Base-by-base conservation (phyloP, 2,113 vertebrate genomes). In the Neotragus pygmaeus region DNA sequence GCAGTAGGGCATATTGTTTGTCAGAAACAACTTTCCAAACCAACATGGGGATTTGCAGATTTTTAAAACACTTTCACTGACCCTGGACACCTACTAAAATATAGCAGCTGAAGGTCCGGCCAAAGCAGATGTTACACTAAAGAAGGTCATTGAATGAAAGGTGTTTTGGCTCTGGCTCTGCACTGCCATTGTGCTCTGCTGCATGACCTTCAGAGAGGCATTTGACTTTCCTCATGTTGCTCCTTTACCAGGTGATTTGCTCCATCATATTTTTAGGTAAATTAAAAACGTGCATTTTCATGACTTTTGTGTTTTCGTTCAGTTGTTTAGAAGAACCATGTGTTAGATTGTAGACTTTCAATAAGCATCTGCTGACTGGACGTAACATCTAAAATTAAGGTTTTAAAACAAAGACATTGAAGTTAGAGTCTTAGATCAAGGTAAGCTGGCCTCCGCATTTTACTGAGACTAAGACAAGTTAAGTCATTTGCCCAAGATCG, bases 251-350 rank as follows among this genome's bases (percentile, higher is more conserved):
- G 66, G 36, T 90, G 3, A 60, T 95, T 87, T 90, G 47, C 73
- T 95, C 43, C 57, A 36, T 90, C 90, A 30, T 57, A 82, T 90
- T 96, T 25, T 94, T 62, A 85, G 25, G 8, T 70, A 85, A 62
- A 95, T 82, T 70, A 45, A 95, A 96, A 86, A 78, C 28, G 45
- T 91, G 21, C 8, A 47, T 96, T 94, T 96, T 95, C n/a, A 85
- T 93, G 49, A 73, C 66, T 90, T 94, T 66, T 55, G 75, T 91
- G 81, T 39, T 94, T 97, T 94, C 33, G 13, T 93, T 91, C 60
- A 89, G 16, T 85, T 93, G 8, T 88, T 94, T 80, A 51, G 90
- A 96, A 95, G 57, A 95, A 78, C 51, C 11, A 17, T 10, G 3
- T 90, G 49, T 33, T 88, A 94, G 13, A 83, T 88, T 85, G 11